Conservation (phyloP, 2,113 vertebrate genomes). For the Lophotis ruficrista region DNA sequence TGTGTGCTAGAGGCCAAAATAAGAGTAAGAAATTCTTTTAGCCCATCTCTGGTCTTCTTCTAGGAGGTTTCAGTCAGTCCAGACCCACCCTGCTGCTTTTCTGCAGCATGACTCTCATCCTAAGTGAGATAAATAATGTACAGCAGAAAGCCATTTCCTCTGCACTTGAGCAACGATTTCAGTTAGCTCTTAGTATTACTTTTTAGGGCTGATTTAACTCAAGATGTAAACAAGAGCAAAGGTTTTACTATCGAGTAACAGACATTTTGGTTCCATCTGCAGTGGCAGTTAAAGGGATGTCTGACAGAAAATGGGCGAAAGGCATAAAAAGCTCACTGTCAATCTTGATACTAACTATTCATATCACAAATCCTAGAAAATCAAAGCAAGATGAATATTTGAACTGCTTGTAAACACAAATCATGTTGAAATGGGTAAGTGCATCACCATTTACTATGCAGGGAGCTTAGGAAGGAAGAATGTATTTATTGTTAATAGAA, state of each 20-base stretch:
- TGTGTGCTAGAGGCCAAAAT: background rate
- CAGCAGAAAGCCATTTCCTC: background rate
- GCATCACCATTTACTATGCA: constrained; percentile 43
- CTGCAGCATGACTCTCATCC: background rate
- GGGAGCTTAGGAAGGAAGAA: background rate
- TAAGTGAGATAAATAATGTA: background rate
- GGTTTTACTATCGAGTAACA: background rate
- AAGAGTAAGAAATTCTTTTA: background rate
- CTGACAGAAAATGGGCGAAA: background rate
- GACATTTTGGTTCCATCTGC: background rate
- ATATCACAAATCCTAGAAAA: background rate
- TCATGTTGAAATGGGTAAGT: constrained; percentile 6
- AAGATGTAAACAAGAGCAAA: background rate
- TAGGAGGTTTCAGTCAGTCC: background rate
- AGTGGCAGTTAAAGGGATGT: background rate
- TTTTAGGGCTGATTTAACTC: background rate
- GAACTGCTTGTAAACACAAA: constrained; percentile 22
- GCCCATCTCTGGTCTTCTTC: background rate
- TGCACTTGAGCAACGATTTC: background rate
- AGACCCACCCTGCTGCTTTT: background rate
- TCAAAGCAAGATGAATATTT: constrained; percentile 33
- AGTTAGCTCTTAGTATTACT: background rate
- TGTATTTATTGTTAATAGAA: constrained; percentile 27
- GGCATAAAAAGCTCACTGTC: background rate
- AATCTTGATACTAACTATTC: background rate